Base-by-base conservation (phyloP, 1,140 invertebrate genomes). In the Papilio polytes region DNA sequence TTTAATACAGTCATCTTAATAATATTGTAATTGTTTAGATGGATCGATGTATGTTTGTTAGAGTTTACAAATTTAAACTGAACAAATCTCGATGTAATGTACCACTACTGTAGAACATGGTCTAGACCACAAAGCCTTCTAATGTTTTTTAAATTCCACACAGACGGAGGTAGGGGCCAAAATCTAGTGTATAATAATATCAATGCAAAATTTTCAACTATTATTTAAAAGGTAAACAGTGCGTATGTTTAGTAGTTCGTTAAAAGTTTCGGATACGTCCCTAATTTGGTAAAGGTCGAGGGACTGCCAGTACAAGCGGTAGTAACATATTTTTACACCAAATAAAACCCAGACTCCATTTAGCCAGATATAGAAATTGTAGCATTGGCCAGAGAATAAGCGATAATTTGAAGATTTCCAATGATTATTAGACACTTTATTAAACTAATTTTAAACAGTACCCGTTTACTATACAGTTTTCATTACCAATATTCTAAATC, bases 251-350 rank as follows among this genome's bases (percentile, higher is more conserved):
- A 31, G 22, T 22, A 26, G 56, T 31, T 36, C 26, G 63, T 26
- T 31, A 70, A 70, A 70, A 70, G 26, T 70, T 70, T 22, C 20
- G 1, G 22, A 26, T 26, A 12, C 22, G 59, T 63, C 59, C 20
- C 20, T 63, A 26, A 63, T 63, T 63, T 63, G 59, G 20, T 63
- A 63, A 63, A 63, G 59, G 59, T 63, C 59, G 10, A 63, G 59
- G 59, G 59, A 63, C 22, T 63, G 10, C 12, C 20, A 20, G 56
- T 12, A 12, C 9, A 26, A 20, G 59, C 59, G 59, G 59, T 63
- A 63, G 22, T 63, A 63, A 63, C 59, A 63, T 63, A 63, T 63
- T 22, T 63, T 63, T 63, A 63, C 59, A 63, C 59, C 59, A 63
- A 63, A 63, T 63, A 63, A 63, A 63, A 63, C 59, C 59, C 59